phyloP scores from a whole-genome alignment of 1,140 invertebrate genomes.

The Drosophila athabasca region DNA sequence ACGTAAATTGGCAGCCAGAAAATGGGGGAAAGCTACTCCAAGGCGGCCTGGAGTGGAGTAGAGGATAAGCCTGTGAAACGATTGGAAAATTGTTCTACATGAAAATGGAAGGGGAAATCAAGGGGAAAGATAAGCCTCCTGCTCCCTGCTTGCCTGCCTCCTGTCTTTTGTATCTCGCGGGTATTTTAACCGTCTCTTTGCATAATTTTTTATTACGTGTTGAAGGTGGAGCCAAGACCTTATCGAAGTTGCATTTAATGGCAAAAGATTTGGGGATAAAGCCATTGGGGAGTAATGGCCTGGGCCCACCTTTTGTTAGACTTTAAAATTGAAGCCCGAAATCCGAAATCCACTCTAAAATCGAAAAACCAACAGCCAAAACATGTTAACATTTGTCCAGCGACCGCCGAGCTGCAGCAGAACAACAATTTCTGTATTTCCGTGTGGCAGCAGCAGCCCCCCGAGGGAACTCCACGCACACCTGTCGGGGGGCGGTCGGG shows the following conservation, averaged over 20 bases:
- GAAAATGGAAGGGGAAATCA: constrained; percentile 2
- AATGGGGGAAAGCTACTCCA: neutral
- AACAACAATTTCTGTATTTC: constrained; percentile 39
- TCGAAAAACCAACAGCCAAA: constrained; percentile 40
- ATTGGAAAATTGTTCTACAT: constrained; percentile 51
- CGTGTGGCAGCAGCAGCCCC: no score
- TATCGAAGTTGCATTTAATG: constrained; percentile 22
- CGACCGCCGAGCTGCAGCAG: constrained; percentile 17
- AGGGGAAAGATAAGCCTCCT: constrained; percentile 21
- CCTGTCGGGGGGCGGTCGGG: neutral
- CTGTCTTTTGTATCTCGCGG: constrained; percentile 53
- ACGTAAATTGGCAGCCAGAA: constrained; percentile 66
- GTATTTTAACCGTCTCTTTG: constrained; percentile 46
- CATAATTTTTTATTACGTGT: constrained; percentile 48
- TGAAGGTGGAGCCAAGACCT: constrained; percentile 19
- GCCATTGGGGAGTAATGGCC: constrained; percentile 10
- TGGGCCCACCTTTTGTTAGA: neutral
- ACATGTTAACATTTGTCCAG: constrained; percentile 52
- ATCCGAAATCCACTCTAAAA: constrained; percentile 45
- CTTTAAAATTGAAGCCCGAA: constrained; percentile 21
- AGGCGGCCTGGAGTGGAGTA: neutral
- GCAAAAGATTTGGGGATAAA: constrained; percentile 35
- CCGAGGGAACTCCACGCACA: neutral
- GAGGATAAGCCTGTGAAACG: constrained; percentile 33
- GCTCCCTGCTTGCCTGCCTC: neutral